Conservation (phyloP, 2,888 invertebrate genomes). For the Margaritifera margaritifera region DNA sequence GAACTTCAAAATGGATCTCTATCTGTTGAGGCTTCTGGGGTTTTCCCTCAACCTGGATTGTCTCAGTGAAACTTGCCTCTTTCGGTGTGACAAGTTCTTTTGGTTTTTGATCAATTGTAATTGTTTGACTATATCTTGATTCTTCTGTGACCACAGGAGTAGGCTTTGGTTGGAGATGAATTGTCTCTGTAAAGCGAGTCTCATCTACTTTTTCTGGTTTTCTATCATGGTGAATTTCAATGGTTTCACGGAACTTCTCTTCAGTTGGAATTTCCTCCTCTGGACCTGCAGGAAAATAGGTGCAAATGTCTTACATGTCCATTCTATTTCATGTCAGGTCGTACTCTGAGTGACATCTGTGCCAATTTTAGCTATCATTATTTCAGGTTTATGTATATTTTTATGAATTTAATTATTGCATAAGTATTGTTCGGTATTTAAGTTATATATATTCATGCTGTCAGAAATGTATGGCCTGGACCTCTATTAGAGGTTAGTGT, state of each 20-base stretch:
- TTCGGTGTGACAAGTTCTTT: constrained; percentile 18
- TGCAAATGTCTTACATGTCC: too few relatives aligned
- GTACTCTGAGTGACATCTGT: too few relatives aligned
- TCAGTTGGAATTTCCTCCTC: constrained; percentile 57
- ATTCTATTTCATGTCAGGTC: too few relatives aligned
- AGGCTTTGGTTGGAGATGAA: constrained; percentile 28
- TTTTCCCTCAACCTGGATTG: constrained; percentile 25
- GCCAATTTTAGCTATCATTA: too few relatives aligned
- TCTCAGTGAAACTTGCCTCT: constrained; percentile 26
- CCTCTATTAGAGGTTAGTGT: too few relatives aligned
- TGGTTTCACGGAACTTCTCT: constrained; percentile 60
- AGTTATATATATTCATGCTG: too few relatives aligned
- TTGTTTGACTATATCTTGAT: constrained; percentile 40
- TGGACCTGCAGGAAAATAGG: constrained; percentile 32
- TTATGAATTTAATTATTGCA: too few relatives aligned
- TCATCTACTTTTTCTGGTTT: constrained; percentile 29
- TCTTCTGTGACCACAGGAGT: constrained; percentile 45
- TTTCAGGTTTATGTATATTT: too few relatives aligned
- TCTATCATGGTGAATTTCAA: constrained; percentile 54
- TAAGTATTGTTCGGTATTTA: too few relatives aligned
- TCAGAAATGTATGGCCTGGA: too few relatives aligned
- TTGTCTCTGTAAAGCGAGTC: constrained; percentile 33
- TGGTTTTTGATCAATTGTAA: constrained; percentile 37
- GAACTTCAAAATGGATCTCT: constrained; percentile 57
- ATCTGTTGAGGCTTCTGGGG: constrained; percentile 33